Evolutionary conservation across 2,888 invertebrate genomes (phyloP).

Genomic region (Mesorhabditis belari): DNA sequence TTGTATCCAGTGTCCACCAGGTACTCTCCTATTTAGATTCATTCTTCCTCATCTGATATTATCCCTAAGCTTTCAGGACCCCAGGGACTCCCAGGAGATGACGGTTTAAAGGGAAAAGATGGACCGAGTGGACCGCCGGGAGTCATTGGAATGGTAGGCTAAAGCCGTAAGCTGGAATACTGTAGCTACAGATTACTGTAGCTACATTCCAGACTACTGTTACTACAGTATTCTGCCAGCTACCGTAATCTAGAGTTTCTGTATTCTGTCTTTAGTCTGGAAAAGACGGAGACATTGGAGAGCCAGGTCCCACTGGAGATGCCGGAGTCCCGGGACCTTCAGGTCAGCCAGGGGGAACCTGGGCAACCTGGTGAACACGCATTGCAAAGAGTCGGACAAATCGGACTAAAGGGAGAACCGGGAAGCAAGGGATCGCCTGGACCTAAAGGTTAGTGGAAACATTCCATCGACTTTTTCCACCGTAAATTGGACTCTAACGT

Average conservation of each 20-base stretch:
- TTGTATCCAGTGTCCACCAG: slow-evolving; percentile 1
- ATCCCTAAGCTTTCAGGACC: no score
- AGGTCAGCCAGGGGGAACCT: slow-evolving; percentile 13
- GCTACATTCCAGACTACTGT: no score
- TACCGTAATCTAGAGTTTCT: no score
- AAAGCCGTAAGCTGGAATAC: neutral
- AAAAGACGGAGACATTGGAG: slow-evolving; percentile 15
- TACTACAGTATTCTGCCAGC: no score
- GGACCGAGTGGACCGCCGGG: neutral
- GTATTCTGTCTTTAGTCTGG: slow-evolving; percentile 8
- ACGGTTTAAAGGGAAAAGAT: slow-evolving; percentile 7
- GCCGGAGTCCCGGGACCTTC: slow-evolving; percentile 12
- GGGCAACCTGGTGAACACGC: neutral
- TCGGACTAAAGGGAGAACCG: neutral
- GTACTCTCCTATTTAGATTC: no score
- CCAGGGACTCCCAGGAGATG: slow-evolving; percentile 13
- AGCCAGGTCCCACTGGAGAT: slow-evolving; percentile 11
- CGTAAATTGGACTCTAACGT: no score
- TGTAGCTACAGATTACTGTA: no score
- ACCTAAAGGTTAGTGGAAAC: neutral
- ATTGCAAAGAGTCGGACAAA: neutral
- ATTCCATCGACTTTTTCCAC: no score
- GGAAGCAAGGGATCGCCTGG: neutral
- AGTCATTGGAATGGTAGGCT: neutral
- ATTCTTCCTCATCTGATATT: no score